Base-by-base conservation (phyloP, 2,797 vertebrate species). In the Sebastes nivosus region DNA sequence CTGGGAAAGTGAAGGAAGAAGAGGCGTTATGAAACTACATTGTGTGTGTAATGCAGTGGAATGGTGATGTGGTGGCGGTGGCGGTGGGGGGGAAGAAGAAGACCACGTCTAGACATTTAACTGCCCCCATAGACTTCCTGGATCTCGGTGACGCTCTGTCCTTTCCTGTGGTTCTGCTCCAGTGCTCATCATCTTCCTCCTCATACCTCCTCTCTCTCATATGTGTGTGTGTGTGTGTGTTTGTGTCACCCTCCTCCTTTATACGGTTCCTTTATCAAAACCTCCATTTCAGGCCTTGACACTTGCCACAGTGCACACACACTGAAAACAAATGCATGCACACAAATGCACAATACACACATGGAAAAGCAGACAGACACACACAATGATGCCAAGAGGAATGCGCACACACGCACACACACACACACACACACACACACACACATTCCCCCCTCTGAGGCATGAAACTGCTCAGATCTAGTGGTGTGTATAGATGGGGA, bases 241-340 rank as follows among this genome's bases (percentile, higher is more conserved):
- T 8, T 86, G 30, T 42, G 32, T 86, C 77, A 46, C 83, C 80
- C 57, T 82, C 74, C 73, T 82, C 83, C 67, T 76, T 71, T 42
- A 42, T 42, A 0, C 63, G 84, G 68, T 84, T 77, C 86, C 80
- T 84, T 88, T 79, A 89, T 89, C 87, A 92, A 92, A 89, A 92
- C 87, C 88, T 89, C 87, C 87, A 90, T 93, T 90, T 93, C 86
- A 90, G 91, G 87, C 91, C 92, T 89, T 92, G 81, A 90, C 87
- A 90, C 84, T 84, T 73, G 73, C 79, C 82, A 42, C 81, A 71
- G 59, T 64, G 70, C 36, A 66, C 24, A 72, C 64, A 72, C 24
- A 66, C 4, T 14, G 13, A 24, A 76, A 64, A 84, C 25, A 81
- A 75, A 83, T 24, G 55, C 71, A 80, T 73, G 75, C 73, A 57